Evolutionary conservation across 1,140 invertebrate genomes (phyloP).

Genomic region (Proales similis): DNA sequence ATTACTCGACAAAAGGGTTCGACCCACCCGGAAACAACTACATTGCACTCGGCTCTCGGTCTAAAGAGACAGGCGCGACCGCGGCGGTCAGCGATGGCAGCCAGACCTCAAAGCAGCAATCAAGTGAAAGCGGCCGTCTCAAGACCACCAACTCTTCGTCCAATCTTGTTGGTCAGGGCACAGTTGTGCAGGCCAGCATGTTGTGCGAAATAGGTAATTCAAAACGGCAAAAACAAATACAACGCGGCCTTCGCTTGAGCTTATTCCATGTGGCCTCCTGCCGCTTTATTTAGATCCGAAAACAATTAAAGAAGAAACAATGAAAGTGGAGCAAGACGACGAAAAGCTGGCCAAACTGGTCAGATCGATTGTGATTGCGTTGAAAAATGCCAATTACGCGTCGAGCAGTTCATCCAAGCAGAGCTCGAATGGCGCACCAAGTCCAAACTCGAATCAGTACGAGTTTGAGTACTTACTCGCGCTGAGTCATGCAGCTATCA

Average conservation of each 20-base stretch:
- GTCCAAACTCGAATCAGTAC: no score
- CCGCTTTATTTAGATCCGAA: slow-evolving; percentile 13
- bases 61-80: not conserved
- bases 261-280: slow-evolving; percentile 3
- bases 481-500: slow-evolving; percentile 14
- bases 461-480: slow-evolving; percentile 27
- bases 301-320: slow-evolving; percentile 29
- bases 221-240: not conserved
- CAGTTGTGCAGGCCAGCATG: no score
- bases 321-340: slow-evolving; percentile 21
- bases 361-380: slow-evolving; percentile 3
- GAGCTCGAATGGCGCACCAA: no score
- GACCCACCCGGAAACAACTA: slow-evolving; percentile 37
- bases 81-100: no score
- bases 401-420: not conserved
- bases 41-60: slow-evolving; percentile 17
- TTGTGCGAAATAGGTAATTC: no score
- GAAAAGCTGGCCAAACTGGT: slow-evolving; percentile 31
- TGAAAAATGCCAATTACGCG: not conserved
- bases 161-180: not conserved
- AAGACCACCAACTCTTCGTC: not conserved
- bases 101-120: no score
- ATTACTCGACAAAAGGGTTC: slow-evolving; percentile 21
- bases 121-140: no score
- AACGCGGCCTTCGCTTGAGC: not conserved